Conservation (phyloP, 2,888 invertebrate species). For the Xestobium rufovillosum region DNA sequence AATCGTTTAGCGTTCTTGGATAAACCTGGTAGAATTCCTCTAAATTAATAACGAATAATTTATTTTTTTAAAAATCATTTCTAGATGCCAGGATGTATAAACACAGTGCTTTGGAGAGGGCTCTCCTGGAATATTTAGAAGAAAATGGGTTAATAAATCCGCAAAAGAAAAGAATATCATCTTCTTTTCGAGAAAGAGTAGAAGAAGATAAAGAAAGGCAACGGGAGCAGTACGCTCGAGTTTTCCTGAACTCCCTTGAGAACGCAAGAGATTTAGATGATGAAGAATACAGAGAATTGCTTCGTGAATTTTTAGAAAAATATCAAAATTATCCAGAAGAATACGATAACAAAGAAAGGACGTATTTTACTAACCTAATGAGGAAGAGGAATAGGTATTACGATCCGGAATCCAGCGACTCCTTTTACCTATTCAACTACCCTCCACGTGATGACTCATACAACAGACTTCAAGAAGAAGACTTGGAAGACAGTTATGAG, state of each 20-base stretch:
- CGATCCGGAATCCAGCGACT: constrained; percentile 22
- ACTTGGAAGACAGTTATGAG: constrained; percentile 21
- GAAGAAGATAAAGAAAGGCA: constrained; percentile 47
- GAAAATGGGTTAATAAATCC: too few species aligned
- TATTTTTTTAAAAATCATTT: too few species aligned
- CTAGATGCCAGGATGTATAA: too few species aligned
- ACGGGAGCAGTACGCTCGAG: constrained; percentile 35
- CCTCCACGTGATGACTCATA: constrained; percentile 24
- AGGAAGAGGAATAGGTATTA: constrained; percentile 31
- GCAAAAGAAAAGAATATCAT: constrained; percentile 45
- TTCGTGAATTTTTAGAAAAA: constrained; percentile 52
- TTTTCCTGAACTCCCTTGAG: constrained; percentile 23
- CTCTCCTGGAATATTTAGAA: too few species aligned
- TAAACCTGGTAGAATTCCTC: too few species aligned
- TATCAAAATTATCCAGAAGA: constrained; percentile 44
- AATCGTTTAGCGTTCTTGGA: constrained; percentile 23
- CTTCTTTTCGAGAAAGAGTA: constrained; percentile 50
- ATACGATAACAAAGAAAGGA: constrained; percentile 24
- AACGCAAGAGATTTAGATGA: constrained; percentile 39
- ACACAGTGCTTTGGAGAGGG: too few species aligned
- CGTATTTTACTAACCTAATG: constrained; percentile 17
- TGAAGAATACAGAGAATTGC: constrained; percentile 47
- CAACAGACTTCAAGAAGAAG: constrained; percentile 23
- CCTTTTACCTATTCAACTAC: constrained; percentile 22
- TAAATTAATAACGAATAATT: too few species aligned